Evolutionary conservation across 2,797 vertebrate genomes (phyloP).

Genomic region (Pseudochirops corinnae): DNA sequence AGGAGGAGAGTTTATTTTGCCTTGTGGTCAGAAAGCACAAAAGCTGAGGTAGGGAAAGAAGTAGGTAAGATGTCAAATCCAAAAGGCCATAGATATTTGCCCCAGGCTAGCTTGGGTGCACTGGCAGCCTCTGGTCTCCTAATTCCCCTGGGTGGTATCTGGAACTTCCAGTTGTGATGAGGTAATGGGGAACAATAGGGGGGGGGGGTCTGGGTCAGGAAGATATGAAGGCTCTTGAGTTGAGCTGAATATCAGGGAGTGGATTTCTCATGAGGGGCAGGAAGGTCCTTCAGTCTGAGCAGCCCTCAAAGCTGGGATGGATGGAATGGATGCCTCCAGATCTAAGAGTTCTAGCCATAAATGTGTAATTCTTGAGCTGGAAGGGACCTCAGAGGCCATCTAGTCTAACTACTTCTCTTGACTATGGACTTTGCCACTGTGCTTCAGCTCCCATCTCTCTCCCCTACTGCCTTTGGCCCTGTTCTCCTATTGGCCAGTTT

Average conservation of each 20-base stretch:
- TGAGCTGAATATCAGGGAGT: neutral
- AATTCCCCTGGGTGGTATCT: neutral
- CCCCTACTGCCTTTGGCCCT: neutral
- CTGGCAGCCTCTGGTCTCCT: neutral
- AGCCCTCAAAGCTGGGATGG: neutral
- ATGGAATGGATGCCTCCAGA: neutral
- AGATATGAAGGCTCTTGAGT: neutral
- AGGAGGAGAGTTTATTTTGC: conserved; percentile 13
- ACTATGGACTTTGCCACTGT: neutral
- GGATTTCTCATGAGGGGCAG: neutral
- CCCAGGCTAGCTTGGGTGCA: neutral
- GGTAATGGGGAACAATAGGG: neutral
- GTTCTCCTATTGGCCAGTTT: neutral
- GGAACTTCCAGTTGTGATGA: neutral
- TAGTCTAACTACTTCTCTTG: neutral
- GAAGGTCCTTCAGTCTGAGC: neutral
- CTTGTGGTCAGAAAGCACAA: neutral
- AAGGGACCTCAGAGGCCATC: neutral
- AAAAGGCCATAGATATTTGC: neutral
- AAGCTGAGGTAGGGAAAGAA: neutral
- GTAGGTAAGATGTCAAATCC: neutral
- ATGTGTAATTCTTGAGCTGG: neutral
- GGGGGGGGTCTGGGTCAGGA: neutral
- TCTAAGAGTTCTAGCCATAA: neutral
- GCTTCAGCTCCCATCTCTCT: neutral